phyloP scores from a whole-genome alignment of 1,140 invertebrate species.

The Monomorium pharaonis region DNA sequence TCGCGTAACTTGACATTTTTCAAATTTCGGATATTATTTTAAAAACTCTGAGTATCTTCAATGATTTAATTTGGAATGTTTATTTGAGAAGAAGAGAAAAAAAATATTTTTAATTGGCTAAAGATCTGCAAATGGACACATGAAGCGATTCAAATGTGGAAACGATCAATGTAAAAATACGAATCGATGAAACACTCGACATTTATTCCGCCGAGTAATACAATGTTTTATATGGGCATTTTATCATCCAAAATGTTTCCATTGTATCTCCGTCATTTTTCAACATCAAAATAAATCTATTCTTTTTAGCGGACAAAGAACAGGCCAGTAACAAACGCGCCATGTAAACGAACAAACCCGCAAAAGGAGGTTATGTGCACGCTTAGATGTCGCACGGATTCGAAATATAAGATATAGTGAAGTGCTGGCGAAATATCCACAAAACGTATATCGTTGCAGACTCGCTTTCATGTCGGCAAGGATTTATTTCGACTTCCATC shows the following conservation, averaged over 20 bases:
- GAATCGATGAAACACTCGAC: neutral
- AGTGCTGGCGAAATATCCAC: neutral
- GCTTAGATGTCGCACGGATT: neutral
- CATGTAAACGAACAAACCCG: neutral
- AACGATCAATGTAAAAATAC: no score
- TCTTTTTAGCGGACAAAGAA: no score
- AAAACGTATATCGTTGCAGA: neutral
- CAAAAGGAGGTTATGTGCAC: neutral
- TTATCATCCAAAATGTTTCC: neutral
- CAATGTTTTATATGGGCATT: neutral
- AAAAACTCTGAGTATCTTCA: no score
- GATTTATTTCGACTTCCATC: neutral
- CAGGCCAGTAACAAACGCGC: no score
- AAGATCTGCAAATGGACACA: no score
- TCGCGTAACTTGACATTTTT: neutral
- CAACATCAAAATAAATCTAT: no score
- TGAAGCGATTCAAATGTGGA: no score
- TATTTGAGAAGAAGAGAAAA: no score
- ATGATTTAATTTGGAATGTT: no score
- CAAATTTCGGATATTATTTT: neutral
- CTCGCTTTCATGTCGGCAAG: neutral
- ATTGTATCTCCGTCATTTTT: no score
- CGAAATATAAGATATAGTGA: neutral
- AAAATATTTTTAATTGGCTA: no score
- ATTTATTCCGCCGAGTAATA: neutral